phyloP scores from a whole-genome alignment of 2,113 vertebrate species.

The Passerina amoena region DNA sequence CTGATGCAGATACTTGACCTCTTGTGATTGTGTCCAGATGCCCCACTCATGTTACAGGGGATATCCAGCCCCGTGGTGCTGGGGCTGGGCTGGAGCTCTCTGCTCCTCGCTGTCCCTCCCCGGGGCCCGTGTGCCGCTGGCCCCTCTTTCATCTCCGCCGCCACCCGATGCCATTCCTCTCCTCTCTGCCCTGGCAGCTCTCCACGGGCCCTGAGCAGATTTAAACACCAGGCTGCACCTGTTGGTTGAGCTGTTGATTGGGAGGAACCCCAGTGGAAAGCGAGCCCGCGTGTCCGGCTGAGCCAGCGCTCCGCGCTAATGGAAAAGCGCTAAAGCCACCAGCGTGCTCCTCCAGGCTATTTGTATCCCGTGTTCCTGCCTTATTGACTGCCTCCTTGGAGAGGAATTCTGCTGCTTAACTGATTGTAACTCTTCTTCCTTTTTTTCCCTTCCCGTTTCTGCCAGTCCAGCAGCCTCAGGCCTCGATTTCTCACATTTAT shows the following conservation, averaged over 20 bases:
- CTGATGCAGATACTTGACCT: neutral
- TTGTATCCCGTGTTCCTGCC: neutral
- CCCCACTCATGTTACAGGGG: conserved; percentile 10
- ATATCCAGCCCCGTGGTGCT: neutral
- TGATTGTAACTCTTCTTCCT: neutral
- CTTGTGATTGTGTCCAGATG: neutral
- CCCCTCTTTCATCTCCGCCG: neutral
- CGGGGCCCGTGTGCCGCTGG: fast-evolving
- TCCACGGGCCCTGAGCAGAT: neutral
- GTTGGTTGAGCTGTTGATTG: neutral
- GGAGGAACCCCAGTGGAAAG: conserved; percentile 1
- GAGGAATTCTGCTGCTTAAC: neutral
- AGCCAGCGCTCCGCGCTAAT: neutral
- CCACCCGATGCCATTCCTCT: neutral
- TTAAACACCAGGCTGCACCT: conserved; percentile 36
- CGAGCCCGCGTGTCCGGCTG: neutral
- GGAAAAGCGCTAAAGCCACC: neutral
- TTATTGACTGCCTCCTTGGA: conserved; percentile 2
- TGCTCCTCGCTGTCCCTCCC: neutral
- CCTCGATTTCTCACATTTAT: neutral
- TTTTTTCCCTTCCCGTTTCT: neutral
- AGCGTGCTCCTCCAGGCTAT: neutral
- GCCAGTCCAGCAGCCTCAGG: neutral
- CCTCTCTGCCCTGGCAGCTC: neutral
- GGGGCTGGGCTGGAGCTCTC: neutral